These are phyloP conservation scores for honey bee (Apis mellifera) DNA, from an alignment of 1,140 invertebrate species.

Conservation along the genomic window Amel_HAv3.1 CM009940.2:7195501-7196000, in stretches of 20 bases:
- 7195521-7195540: neutral
- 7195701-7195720: constrained; percentile 4
- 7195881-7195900: too few relatives aligned
- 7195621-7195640: neutral
- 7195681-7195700: neutral
- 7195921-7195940: too few relatives aligned
- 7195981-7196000: too few relatives aligned
- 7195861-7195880: too few relatives aligned
- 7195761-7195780: neutral
- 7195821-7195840: neutral
- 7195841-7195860: too few relatives aligned
- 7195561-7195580: neutral
- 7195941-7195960: too few relatives aligned
- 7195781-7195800: neutral
- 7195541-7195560: constrained; percentile 27
- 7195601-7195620: constrained; percentile 22
- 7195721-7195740: neutral
- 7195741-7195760: neutral
- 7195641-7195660: constrained; percentile 16
- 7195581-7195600: neutral
- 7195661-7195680: neutral
- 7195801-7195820: neutral
- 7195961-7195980: too few relatives aligned
- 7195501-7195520: neutral
- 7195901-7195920: too few relatives aligned